These are phyloP conservation scores for Hestina assimilis DNA, from an alignment of 1,140 invertebrate genomes.

Conservation along the genomic window DNA sequence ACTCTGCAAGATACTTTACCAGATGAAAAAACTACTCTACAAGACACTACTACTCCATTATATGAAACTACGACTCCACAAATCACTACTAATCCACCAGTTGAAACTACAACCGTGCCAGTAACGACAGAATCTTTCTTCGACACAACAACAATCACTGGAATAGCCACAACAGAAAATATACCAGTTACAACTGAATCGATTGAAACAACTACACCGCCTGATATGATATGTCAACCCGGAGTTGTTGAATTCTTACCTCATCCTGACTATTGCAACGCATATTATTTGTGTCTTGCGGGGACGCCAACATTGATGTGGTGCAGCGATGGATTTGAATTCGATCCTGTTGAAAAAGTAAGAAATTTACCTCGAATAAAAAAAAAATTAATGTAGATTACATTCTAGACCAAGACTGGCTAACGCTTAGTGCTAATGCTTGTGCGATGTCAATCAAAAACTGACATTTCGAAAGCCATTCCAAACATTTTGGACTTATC, in stretches of 20 bases:
- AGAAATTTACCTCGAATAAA: no score
- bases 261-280: background rate
- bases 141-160: constrained; percentile 2
- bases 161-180: background rate
- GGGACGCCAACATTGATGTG: background rate
- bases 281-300: background rate
- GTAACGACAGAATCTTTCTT: constrained; percentile 1
- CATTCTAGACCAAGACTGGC: no score
- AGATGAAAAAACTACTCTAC: no score
- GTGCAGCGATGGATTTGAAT: background rate
- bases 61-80: no score
- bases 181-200: constrained; percentile 10
- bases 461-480: no score
- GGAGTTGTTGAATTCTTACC: background rate
- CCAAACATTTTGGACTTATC: no score
- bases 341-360: background rate
- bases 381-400: no score
- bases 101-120: background rate
- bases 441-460: no score
- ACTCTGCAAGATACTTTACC: no score
- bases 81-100: no score
- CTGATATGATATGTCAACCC: background rate
- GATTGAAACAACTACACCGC: constrained; percentile 1
- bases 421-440: no score
- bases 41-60: no score